Evolutionary conservation across 2,888 invertebrate genomes (phyloP).

Genomic region (Chymomyza procnemis): DNA sequence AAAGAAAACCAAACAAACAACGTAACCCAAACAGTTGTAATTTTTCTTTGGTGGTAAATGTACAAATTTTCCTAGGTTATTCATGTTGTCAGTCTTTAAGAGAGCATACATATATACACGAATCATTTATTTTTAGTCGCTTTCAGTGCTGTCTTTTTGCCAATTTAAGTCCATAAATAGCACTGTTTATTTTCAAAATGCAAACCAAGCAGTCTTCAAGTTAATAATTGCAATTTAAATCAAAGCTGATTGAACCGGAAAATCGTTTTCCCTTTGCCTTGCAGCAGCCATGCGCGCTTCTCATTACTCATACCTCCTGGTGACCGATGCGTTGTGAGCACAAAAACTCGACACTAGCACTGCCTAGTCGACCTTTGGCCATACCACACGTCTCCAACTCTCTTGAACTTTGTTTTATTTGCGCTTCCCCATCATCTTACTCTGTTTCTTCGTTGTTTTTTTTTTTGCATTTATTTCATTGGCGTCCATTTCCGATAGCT

Average conservation of each 20-base stretch:
- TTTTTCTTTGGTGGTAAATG: too few relatives aligned
- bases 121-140: too few relatives aligned
- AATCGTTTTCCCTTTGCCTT: slow-evolving; percentile 56
- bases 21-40: too few relatives aligned
- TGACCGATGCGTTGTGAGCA: slow-evolving; percentile 41
- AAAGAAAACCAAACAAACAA: too few relatives aligned
- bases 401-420: neutral
- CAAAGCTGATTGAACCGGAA: slow-evolving; percentile 73
- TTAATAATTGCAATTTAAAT: slow-evolving; percentile 74
- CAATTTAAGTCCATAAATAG: neutral
- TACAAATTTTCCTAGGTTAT: too few relatives aligned
- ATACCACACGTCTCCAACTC: neutral
- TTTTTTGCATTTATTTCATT: slow-evolving; percentile 64
- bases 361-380: slow-evolving; percentile 14
- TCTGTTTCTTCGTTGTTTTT: slow-evolving; percentile 41
- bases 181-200: neutral
- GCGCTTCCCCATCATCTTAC: neutral
- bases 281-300: slow-evolving; percentile 13
- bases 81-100: too few relatives aligned
- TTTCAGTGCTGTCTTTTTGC: neutral
- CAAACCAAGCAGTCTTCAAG: slow-evolving; percentile 21
- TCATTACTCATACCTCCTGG: slow-evolving; percentile 66
- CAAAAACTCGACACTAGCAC: neutral
- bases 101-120: too few relatives aligned
- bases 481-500: slow-evolving; percentile 74